These are phyloP conservation scores for Clunio marinus DNA, from an alignment of 2,888 invertebrate genomes.

Conservation along the genomic window DNA sequence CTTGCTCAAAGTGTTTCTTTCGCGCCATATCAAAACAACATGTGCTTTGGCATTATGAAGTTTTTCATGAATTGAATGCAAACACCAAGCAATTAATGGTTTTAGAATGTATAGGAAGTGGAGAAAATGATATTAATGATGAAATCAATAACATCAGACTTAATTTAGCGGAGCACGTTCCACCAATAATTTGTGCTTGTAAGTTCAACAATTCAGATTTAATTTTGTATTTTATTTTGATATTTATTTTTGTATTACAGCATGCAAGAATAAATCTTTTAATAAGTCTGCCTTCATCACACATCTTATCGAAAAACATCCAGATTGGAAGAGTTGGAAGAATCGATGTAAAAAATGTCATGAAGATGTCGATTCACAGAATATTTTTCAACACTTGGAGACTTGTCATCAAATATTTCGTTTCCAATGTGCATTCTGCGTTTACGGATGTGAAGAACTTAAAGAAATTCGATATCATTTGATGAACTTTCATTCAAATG, in stretches of 20 bases:
- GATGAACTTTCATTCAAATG: background rate
- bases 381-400: background rate
- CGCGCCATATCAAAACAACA: background rate
- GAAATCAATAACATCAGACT: background rate
- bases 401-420: background rate
- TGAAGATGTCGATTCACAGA: background rate
- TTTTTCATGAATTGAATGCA: too few species aligned
- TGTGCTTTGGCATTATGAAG: too few species aligned
- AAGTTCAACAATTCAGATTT: background rate
- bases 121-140: too few species aligned
- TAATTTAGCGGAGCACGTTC: background rate
- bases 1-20: background rate
- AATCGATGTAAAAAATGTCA: background rate
- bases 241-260: constrained; percentile 9
- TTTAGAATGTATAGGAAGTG: too few species aligned
- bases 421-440: background rate
- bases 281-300: background rate
- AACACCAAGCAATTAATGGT: too few species aligned
- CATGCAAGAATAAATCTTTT: background rate
- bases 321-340: too few species aligned
- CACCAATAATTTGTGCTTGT: background rate
- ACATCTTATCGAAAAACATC: too few species aligned
- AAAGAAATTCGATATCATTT: background rate
- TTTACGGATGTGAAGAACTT: background rate
- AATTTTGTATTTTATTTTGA: background rate